Conservation (phyloP, 1,140 invertebrate species). For the Drosophila orena region DNA sequence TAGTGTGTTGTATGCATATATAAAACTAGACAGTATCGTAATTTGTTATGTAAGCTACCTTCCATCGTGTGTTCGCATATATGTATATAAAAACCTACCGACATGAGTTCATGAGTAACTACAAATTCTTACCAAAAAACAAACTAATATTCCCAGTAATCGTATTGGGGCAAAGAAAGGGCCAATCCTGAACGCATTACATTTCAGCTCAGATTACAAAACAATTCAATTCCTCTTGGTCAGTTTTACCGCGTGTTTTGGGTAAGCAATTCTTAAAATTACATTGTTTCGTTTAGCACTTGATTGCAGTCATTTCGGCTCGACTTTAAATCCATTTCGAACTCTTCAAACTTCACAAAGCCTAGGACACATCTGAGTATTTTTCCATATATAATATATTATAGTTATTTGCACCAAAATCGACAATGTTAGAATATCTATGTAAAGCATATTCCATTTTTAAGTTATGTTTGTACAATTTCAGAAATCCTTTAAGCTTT, state of each 20-base stretch:
- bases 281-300: constrained; percentile 48
- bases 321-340: not conserved
- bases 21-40: constrained; percentile 58
- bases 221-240: constrained; percentile 55
- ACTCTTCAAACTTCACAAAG: constrained; percentile 12
- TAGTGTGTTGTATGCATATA: constrained; percentile 45
- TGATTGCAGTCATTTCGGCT: constrained; percentile 26
- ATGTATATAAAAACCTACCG: constrained; percentile 58
- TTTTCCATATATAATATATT: constrained; percentile 23
- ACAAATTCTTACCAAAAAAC: constrained; percentile 17
- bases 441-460: constrained; percentile 7
- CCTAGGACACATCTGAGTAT: constrained; percentile 56
- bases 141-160: constrained; percentile 17
- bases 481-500: not conserved
- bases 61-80: constrained; percentile 27
- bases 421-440: constrained; percentile 14
- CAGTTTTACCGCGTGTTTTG: constrained; percentile 8
- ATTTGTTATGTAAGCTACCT: constrained; percentile 36
- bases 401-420: constrained; percentile 22
- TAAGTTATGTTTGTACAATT: not conserved
- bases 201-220: constrained; percentile 16
- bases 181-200: not conserved
- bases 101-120: constrained; percentile 36
- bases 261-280: constrained; percentile 33
- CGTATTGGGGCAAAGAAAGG: constrained; percentile 5